A percentile compares a stretch with the other conserved stretches of the same genome.
phyloP scores from a whole-genome alignment of 2,797 vertebrate genomes.

The Poeciliopsis infans region DNA sequence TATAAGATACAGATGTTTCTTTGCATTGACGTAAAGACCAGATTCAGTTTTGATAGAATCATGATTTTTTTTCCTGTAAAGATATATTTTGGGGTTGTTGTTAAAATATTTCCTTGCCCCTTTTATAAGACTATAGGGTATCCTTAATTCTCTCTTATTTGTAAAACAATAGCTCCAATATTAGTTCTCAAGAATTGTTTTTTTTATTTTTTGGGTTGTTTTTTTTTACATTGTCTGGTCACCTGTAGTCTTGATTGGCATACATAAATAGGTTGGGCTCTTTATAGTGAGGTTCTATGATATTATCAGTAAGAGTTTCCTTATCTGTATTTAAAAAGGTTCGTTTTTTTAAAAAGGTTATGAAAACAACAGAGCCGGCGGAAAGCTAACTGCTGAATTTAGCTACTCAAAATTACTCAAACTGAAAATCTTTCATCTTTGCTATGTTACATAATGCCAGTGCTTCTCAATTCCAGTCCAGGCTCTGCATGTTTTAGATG shows the following conservation, averaged over 20 bases:
- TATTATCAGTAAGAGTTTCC: background rate
- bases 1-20: slow-evolving; percentile 68
- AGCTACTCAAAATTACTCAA: background rate
- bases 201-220: background rate
- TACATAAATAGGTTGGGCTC: background rate
- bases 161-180: slow-evolving; percentile 7
- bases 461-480: too few relatives aligned
- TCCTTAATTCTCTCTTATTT: slow-evolving; percentile 28
- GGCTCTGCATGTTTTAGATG: too few relatives aligned
- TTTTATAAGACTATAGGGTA: slow-evolving; percentile 28
- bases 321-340: background rate
- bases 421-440: background rate
- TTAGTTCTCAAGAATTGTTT: background rate
- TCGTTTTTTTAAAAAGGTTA: too few relatives aligned
- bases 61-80: slow-evolving; percentile 53
- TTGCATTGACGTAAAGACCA: slow-evolving; percentile 62
- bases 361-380: background rate
- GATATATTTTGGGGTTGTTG: slow-evolving; percentile 39
- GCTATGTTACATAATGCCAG: too few relatives aligned
- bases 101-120: slow-evolving; percentile 38
- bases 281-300: background rate
- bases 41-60: slow-evolving; percentile 55
- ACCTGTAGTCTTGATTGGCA: slow-evolving; percentile 40
- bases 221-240: slow-evolving; percentile 24
- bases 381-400: background rate